A percentile compares a stretch with the other conserved stretches of the same genome.
Conservation (phyloP, 1,140 invertebrate genomes). For the Theocolax elegans region DNA sequence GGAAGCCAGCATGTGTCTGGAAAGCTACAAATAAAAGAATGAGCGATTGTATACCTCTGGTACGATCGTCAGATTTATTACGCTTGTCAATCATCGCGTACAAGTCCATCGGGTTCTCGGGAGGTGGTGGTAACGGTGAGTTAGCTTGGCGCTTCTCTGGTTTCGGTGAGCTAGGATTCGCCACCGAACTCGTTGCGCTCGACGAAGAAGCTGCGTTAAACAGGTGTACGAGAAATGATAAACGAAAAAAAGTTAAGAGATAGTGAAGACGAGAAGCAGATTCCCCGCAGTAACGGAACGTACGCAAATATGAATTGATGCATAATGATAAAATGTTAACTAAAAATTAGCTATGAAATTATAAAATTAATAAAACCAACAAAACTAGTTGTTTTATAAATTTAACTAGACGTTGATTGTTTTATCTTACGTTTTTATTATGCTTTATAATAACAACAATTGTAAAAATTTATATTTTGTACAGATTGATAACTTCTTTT, state of each 20-base stretch:
- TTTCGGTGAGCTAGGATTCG: constrained; percentile 82
- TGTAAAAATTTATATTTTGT: constrained; percentile 34
- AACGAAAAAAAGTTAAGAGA: constrained; percentile 27
- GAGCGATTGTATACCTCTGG: no score
- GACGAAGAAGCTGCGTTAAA: constrained; percentile 76
- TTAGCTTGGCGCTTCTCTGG: constrained; percentile 89
- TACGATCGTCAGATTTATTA: constrained; percentile 61
- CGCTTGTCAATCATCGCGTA: constrained; percentile 61
- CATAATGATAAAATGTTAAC: not conserved
- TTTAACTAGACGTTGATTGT: no score
- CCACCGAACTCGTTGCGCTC: constrained; percentile 78
- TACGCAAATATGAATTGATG: not conserved
- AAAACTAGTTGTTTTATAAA: not conserved
- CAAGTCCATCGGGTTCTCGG: constrained; percentile 60
- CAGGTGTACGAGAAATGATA: constrained; percentile 16
- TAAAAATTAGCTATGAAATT: no score
- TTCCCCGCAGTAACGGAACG: constrained; percentile 14
- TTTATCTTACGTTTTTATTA: no score
- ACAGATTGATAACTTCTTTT: constrained; percentile 3
- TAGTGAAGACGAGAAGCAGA: not conserved
- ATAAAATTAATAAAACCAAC: no score
- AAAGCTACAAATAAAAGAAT: no score
- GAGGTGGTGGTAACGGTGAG: constrained; percentile 82
- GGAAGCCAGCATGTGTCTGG: no score
- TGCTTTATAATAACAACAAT: constrained; percentile 25